Conservation (phyloP, 1,140 invertebrate genomes). For the Drosophila pachea region DNA sequence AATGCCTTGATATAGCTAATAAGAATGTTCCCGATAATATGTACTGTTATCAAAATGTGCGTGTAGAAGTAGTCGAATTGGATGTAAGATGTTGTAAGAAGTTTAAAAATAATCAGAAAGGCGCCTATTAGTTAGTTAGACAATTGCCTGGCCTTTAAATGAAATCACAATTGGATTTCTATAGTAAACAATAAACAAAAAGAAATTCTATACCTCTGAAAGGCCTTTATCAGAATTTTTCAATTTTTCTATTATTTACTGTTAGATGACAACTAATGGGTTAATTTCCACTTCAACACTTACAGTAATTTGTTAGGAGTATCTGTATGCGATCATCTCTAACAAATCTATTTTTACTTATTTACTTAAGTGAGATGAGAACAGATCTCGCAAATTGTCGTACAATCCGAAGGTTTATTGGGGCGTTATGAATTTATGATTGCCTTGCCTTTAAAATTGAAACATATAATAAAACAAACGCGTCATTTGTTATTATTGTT, state of each 20-base stretch:
- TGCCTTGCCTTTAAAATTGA: not conserved
- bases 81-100: not conserved
- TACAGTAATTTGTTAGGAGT: not conserved
- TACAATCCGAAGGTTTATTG: not conserved
- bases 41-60: constrained; percentile 17
- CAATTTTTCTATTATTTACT: not conserved
- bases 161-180: not conserved
- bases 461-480: not conserved
- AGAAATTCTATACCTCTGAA: not conserved
- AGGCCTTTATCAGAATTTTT: not conserved
- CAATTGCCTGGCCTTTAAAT: constrained; percentile 21
- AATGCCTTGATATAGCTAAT: constrained; percentile 16
- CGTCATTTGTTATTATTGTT: not conserved
- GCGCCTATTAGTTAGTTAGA: constrained; percentile 19
- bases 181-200: not conserved
- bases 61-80: not conserved
- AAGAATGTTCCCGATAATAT: not conserved
- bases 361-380: not conserved
- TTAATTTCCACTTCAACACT: not conserved
- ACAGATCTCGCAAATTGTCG: not conserved
- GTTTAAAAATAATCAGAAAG: not conserved
- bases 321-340: not conserved
- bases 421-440: not conserved
- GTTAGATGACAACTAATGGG: not conserved
- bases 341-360: not conserved